Conservation (phyloP, 2,888 invertebrate species). For the Drosophila putrida region DNA sequence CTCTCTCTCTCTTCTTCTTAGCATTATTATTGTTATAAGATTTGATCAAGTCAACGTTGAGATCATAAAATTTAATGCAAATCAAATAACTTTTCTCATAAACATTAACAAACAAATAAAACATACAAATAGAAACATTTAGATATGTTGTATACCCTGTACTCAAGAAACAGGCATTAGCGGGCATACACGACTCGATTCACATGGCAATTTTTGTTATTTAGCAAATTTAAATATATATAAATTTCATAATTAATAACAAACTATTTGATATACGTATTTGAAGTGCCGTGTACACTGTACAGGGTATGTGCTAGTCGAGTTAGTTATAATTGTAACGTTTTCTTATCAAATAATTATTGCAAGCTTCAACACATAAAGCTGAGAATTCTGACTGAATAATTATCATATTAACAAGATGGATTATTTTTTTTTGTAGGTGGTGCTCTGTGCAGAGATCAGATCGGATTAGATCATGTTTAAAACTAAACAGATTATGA, state of each 20-base stretch:
- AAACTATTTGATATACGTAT: slow-evolving; percentile 11
- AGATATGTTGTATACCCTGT: slow-evolving; percentile 12
- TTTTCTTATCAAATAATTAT: slow-evolving; percentile 10
- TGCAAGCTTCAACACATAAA: slow-evolving; percentile 44
- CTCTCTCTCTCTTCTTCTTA: slow-evolving; percentile 1
- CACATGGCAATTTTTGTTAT: not conserved
- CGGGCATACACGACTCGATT: slow-evolving; percentile 11
- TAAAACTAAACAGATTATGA: slow-evolving; percentile 12
- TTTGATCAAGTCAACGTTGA: slow-evolving; percentile 20
- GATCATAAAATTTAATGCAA: slow-evolving; percentile 44
- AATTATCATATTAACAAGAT: slow-evolving; percentile 11
- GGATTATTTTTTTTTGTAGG: slow-evolving; percentile 8
- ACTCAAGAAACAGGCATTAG: slow-evolving; percentile 3
- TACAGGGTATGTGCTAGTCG: slow-evolving; percentile 28
- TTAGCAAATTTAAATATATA: slow-evolving; percentile 13
- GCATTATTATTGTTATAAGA: slow-evolving; percentile 1
- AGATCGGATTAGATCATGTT: not conserved
- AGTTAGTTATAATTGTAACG: not conserved
- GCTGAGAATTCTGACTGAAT: slow-evolving; percentile 30
- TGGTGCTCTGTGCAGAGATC: slow-evolving; percentile 26
- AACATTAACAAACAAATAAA: slow-evolving; percentile 10
- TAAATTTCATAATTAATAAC: slow-evolving; percentile 1
- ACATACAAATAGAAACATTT: slow-evolving; percentile 19
- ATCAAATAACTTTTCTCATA: slow-evolving; percentile 1
- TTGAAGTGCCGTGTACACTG: slow-evolving; percentile 9